phyloP scores from a whole-genome alignment of 2,888 invertebrate species.

The Agriopis marginaria region DNA sequence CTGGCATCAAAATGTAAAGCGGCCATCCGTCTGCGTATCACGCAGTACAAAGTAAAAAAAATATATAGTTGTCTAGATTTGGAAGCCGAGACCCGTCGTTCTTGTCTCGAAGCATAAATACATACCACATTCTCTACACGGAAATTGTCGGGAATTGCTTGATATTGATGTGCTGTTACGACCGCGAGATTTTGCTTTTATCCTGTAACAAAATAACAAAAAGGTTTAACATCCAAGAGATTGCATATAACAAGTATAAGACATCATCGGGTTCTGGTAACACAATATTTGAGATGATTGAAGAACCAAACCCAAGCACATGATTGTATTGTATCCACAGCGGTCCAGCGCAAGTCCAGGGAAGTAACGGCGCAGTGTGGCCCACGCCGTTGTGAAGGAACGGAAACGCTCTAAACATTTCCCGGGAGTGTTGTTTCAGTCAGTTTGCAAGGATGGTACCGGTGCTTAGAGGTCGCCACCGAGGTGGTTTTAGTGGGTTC shows the following conservation, averaged over 20 bases:
- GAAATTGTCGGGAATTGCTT: slow-evolving; percentile 87
- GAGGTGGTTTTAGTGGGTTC: no score
- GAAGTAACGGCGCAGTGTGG: no score
- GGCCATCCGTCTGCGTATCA: no score
- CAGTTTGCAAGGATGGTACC: no score
- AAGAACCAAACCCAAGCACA: no score
- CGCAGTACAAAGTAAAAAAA: neutral
- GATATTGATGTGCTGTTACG: slow-evolving; percentile 65
- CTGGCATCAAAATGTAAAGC: no score
- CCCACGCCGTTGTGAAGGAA: no score
- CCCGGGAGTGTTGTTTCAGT: no score
- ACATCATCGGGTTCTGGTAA: neutral
- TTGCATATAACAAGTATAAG: neutral
- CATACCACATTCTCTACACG: slow-evolving; percentile 92
- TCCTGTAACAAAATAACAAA: slow-evolving; percentile 59
- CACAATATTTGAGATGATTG: neutral
- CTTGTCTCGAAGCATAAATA: slow-evolving; percentile 23
- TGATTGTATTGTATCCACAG: no score
- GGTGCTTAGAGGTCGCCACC: no score
- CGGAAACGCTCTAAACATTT: no score
- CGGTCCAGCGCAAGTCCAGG: no score
- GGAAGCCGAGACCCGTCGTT: neutral
- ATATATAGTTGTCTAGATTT: neutral
- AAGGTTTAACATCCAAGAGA: neutral
- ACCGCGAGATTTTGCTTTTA: slow-evolving; percentile 69